These are phyloP conservation scores for Phanerotoma sp. DNA, from an alignment of 2,888 invertebrate genomes.

Conservation along the genomic window DNA sequence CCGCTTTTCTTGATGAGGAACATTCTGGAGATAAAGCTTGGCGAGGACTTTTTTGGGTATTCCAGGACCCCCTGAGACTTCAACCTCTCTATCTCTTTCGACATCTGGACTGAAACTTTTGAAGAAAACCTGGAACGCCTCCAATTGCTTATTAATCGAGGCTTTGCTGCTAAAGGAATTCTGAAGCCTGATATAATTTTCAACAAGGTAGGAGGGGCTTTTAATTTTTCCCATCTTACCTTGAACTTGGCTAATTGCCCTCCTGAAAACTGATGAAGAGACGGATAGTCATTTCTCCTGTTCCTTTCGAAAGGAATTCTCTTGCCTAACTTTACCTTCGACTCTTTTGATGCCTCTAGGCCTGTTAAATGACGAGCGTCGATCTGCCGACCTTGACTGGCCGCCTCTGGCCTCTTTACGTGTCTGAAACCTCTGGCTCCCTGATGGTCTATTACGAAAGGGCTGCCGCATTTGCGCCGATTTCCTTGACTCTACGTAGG, in stretches of 20 bases:
- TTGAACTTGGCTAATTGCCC: constrained; percentile 11
- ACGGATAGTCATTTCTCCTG: constrained; percentile 14
- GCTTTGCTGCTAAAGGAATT: constrained; percentile 21
- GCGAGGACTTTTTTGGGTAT: neutral
- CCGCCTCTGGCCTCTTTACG: neutral
- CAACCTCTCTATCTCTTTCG: constrained; percentile 4
- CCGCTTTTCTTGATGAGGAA: constrained; percentile 14
- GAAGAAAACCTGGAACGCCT: constrained; percentile 3
- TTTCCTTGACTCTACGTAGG: constrained; percentile 17
- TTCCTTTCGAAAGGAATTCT: constrained; percentile 23
- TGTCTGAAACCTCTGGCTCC: neutral
- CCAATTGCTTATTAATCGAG: constrained; percentile 20
- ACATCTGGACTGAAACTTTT: neutral
- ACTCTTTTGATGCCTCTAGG: neutral
- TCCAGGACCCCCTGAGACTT: constrained; percentile 12
- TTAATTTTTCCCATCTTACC: constrained; percentile 30
- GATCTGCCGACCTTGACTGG: neutral
- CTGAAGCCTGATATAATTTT: constrained; percentile 21
- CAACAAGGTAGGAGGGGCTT: constrained; percentile 18
- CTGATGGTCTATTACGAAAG: neutral
- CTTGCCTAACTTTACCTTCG: neutral
- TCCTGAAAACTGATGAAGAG: constrained; percentile 5
- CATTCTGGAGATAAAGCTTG: constrained; percentile 27
- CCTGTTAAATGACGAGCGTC: neutral
- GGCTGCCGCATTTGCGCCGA: neutral